Evolutionary conservation across 2,797 vertebrate species (phyloP).

Genomic region (Ctenopoma multispine): DNA sequence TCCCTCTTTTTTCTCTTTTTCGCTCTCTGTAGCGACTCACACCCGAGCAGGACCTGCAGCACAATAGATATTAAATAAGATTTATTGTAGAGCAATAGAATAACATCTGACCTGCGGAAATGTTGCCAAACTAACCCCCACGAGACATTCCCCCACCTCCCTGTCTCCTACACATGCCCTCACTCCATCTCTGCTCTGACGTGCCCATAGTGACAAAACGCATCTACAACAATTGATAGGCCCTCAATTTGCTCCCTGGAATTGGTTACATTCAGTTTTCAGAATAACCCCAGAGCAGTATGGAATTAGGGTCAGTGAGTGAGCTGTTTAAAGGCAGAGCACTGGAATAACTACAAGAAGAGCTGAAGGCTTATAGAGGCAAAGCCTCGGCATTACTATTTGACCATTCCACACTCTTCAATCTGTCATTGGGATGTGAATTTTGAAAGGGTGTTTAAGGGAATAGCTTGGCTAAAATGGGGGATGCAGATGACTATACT

Average conservation of each 20-base stretch:
- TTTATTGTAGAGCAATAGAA: conserved; percentile 80
- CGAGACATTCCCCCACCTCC: conserved; percentile 1
- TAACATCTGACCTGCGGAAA: conserved; percentile 69
- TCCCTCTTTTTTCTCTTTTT: conserved; percentile 19
- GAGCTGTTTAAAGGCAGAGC: conserved; percentile 46
- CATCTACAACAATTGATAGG: conserved; percentile 75
- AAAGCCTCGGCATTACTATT: conserved; percentile 27
- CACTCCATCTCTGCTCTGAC: conserved; percentile 50
- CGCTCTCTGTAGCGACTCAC: not conserved
- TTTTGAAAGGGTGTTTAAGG: conserved; percentile 48
- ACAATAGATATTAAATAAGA: conserved; percentile 83
- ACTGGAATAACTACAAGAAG: conserved; percentile 53
- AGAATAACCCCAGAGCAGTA: conserved; percentile 62
- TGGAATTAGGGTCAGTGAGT: conserved; percentile 68
- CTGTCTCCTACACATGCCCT: conserved; percentile 36
- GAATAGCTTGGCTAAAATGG: conserved; percentile 37
- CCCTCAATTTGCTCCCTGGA: conserved; percentile 76
- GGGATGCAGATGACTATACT: conserved; percentile 12
- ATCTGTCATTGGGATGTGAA: conserved; percentile 42
- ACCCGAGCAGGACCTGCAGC: conserved; percentile 58
- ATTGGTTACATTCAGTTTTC: conserved; percentile 78
- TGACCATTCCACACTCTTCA: conserved; percentile 35
- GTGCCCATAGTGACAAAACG: conserved; percentile 62
- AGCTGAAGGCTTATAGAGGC: conserved; percentile 20
- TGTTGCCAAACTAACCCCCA: conserved; percentile 59